Evolutionary conservation across 2,888 invertebrate genomes (phyloP).

Genomic region (Elmis aenea): DNA sequence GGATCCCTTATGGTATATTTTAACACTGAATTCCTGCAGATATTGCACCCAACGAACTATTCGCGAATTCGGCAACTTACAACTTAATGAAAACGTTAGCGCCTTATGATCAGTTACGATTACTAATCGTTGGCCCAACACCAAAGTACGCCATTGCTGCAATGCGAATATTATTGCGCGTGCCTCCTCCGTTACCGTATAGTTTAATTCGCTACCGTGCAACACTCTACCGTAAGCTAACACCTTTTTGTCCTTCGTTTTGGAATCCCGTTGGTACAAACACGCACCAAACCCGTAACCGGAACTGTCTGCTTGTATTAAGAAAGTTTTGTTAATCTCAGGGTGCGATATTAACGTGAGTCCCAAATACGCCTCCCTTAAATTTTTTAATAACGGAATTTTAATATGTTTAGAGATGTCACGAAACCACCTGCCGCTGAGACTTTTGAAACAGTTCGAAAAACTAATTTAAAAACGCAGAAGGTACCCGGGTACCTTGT

Average conservation of each 20-base stretch:
- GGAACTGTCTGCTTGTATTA: constrained; percentile 5
- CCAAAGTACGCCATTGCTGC: too few species aligned
- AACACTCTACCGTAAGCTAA: constrained; percentile 8
- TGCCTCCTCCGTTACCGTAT: constrained; percentile 8
- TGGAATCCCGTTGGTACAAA: constrained; percentile 2
- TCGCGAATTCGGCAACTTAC: too few species aligned
- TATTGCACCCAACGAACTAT: constrained; percentile 3
- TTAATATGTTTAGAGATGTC: too few species aligned
- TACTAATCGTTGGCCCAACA: constrained; percentile 3
- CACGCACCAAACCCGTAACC: constrained; percentile 13
- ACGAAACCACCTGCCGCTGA: too few species aligned
- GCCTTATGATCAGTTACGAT: constrained; percentile 7
- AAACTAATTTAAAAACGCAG: too few species aligned
- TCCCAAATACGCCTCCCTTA: constrained; percentile 1
- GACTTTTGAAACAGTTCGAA: too few species aligned
- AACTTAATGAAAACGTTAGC: constrained; percentile 3
- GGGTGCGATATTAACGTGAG: constrained; percentile 5
- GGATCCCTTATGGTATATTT: constrained; percentile 7
- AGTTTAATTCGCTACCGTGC: constrained; percentile 2
- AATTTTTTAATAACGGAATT: too few species aligned
- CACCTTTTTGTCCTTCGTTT: constrained; percentile 2
- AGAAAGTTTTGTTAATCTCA: constrained; percentile 5
- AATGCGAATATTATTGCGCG: constrained; percentile 5
- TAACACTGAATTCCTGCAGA: constrained; percentile 6
- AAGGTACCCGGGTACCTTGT: too few species aligned